Evolutionary conservation across 2,797 vertebrate species (phyloP), one percentile per base, ranked within the genome.

Genomic region (Argentina silus): DNA sequence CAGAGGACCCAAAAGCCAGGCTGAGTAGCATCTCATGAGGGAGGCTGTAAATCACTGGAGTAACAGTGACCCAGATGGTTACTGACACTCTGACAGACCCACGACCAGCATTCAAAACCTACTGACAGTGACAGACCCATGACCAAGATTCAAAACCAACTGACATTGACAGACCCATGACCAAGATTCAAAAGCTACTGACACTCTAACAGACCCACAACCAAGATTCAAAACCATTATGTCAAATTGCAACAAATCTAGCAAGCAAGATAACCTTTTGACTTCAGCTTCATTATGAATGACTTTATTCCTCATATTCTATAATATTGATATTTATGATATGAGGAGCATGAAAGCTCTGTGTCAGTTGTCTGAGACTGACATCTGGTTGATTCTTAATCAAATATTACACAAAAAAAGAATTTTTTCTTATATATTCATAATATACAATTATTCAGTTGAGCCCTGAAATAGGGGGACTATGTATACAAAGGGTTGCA

Each of bases 1-100:
- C n/a, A n/a, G n/a, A n/a, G n/a, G n/a, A n/a, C n/a, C n/a, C n/a
- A n/a, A n/a, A n/a, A n/a, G n/a, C n/a, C n/a, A n/a, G n/a, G n/a
- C n/a, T n/a, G n/a, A n/a, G n/a, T n/a, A n/a, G 1, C 27, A 36
- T 36, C 27, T 36, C 27, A 36, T 36, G 27, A 36, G 27, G 65
- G 82, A 83, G 86, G 89, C 87, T 67, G 84, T 86, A 86, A 74
- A 90, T 90, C 84, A 85, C 85, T 14, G 78, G 72, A 44, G 72
- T 73, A 69, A 45, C 51, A 78, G 73, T 44, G 14, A 69, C 64
- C 86, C 83, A 89, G 87, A 89, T 87, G 87, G 75, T 36, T 36
- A 36, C 27, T 36, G 27, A 36, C 27, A 36, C 27, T 36, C 27
- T 36, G 27, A 36, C 27, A 36, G 27, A 36, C 27, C 27, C 27